These are phyloP conservation scores for Adelosebastes latens DNA, from an alignment of 2,797 vertebrate genomes.

Conservation along the genomic window DNA sequence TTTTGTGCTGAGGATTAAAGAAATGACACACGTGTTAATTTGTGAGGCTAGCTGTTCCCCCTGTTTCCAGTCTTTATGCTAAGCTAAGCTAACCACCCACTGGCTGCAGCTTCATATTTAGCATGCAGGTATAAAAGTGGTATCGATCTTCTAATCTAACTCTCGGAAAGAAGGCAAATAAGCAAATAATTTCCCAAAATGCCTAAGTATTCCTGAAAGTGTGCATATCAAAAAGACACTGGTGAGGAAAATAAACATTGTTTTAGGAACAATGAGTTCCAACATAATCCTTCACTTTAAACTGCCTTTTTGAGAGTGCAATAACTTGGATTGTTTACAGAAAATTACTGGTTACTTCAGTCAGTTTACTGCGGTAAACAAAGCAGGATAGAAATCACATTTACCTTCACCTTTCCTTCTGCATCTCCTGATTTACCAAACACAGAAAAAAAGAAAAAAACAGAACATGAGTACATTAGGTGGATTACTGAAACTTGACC, in stretches of 20 bases:
- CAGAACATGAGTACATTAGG: background rate
- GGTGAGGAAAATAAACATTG: background rate
- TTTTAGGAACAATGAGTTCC: background rate
- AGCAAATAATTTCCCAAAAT: background rate
- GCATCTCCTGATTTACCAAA: background rate
- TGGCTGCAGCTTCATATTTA: background rate
- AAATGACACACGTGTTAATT: background rate
- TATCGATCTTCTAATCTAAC: background rate
- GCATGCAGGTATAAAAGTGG: background rate
- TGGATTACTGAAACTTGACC: background rate
- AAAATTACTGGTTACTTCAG: background rate
- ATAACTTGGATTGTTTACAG: background rate
- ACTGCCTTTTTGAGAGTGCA: background rate
- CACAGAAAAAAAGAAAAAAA: background rate
- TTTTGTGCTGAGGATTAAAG: background rate
- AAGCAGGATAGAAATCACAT: background rate
- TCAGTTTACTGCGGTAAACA: background rate
- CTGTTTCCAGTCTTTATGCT: background rate
- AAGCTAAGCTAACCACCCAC: background rate
- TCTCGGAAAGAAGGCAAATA: background rate
- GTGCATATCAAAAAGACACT: background rate
- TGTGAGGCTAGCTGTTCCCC: background rate
- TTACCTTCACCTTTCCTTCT: slow-evolving; percentile 16
- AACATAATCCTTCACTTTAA: background rate
- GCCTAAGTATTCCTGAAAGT: background rate